Conservation (phyloP, 2,113 vertebrate genomes). For the Oncorhynchus nerka region DNA sequence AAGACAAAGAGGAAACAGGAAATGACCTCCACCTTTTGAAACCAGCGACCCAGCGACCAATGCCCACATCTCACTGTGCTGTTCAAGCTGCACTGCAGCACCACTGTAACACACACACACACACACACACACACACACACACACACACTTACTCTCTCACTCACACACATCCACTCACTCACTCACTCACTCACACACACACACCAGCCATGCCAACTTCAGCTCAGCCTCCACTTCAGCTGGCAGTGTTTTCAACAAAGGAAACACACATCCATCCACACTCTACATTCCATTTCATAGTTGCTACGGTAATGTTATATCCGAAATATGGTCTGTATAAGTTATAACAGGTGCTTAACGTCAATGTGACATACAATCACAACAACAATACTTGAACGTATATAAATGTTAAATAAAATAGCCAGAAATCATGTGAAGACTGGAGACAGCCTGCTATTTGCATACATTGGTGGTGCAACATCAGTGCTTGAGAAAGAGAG, state of each 20-base stretch:
- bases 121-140: slow-evolving; percentile 32
- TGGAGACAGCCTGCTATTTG: slow-evolving; percentile 18
- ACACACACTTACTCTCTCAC: slow-evolving; percentile 19
- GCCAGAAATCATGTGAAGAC: slow-evolving; percentile 1
- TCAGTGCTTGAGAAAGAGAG: slow-evolving; percentile 35
- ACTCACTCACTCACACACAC: no score
- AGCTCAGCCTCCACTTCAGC: slow-evolving; percentile 46
- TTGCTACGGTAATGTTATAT: neutral
- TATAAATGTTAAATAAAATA: neutral
- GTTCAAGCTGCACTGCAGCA: slow-evolving; percentile 46
- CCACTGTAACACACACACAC: neutral
- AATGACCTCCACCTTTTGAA: slow-evolving; percentile 78
- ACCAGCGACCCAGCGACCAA: slow-evolving; percentile 45
- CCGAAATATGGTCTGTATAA: neutral
- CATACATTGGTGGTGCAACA: slow-evolving; percentile 28
- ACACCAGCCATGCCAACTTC: slow-evolving; percentile 42
- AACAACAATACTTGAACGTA: neutral
- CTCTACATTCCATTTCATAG: neutral
- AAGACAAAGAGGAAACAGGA: slow-evolving; percentile 81
- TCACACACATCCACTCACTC: slow-evolving; percentile 17
- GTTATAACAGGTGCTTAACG: neutral
- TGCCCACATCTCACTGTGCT: slow-evolving; percentile 65
- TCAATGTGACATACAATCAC: neutral
- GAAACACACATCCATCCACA: slow-evolving; percentile 34
- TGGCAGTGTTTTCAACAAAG: slow-evolving; percentile 48